These are phyloP conservation scores for Calephelis nemesis DNA, from an alignment of 1,140 invertebrate species.

Conservation along the genomic window DNA sequence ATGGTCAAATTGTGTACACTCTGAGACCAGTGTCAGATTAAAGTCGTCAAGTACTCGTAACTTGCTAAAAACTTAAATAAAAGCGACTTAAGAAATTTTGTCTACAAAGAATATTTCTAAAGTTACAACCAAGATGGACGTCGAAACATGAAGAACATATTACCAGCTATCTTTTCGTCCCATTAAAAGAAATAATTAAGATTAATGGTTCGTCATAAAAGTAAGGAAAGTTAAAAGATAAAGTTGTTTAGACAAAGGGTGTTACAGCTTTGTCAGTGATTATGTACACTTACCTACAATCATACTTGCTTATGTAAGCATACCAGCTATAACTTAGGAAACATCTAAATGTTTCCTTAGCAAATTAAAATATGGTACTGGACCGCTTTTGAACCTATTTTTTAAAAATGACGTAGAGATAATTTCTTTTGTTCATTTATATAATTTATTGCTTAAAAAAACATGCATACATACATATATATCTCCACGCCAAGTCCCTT, in stretches of 20 bases:
- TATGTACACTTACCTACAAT: too few species aligned
- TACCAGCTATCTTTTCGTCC: conserved; percentile 23
- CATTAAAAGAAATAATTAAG: conserved; percentile 20
- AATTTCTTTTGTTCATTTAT: too few species aligned
- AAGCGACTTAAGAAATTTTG: conserved; percentile 14
- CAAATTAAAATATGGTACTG: too few species aligned
- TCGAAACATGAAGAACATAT: conserved; percentile 20
- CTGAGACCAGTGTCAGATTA: background rate
- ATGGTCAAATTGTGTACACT: too few species aligned
- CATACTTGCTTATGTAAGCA: too few species aligned
- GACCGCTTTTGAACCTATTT: too few species aligned
- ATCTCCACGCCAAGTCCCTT: too few species aligned
- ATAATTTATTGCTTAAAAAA: too few species aligned
- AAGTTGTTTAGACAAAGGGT: background rate
- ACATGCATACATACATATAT: too few species aligned
- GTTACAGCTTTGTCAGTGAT: background rate
- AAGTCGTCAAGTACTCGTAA: background rate
- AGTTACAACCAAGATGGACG: conserved; percentile 14
- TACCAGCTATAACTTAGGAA: too few species aligned
- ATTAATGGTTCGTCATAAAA: background rate
- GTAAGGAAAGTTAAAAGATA: background rate
- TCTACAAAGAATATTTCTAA: conserved; percentile 8
- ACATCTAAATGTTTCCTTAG: too few species aligned
- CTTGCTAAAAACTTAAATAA: conserved; percentile 3
- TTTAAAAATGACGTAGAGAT: too few species aligned